Evolutionary conservation across 2,113 vertebrate species (phyloP).

Genomic region (Oenanthe melanoleuca): DNA sequence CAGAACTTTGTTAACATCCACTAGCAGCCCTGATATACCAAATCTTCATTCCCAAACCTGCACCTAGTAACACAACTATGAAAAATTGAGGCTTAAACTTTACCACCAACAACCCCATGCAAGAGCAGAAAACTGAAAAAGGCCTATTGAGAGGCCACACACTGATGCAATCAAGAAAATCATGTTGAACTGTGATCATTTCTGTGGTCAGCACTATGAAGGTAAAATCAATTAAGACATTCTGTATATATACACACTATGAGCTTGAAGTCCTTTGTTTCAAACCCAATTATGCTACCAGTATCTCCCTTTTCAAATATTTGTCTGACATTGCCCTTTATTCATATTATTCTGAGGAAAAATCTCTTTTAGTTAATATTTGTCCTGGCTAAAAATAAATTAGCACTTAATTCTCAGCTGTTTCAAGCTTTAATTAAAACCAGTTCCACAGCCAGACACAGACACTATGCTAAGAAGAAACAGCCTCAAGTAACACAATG

Average conservation of each 20-base stretch:
- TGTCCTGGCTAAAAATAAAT: slow-evolving; percentile 36
- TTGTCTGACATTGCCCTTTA: slow-evolving; percentile 12
- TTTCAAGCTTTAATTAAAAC: slow-evolving; percentile 63
- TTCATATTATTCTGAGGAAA: not conserved
- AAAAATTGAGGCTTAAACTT: not conserved
- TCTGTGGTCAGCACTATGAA: not conserved
- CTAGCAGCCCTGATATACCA: not conserved
- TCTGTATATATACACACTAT: not conserved
- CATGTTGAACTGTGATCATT: not conserved
- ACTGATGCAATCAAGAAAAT: not conserved
- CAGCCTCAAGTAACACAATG: slow-evolving; percentile 33
- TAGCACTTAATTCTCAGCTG: slow-evolving; percentile 11
- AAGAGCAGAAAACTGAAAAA: not conserved
- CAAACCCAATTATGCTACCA: not conserved
- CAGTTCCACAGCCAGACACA: slow-evolving; percentile 29
- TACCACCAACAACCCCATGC: not conserved
- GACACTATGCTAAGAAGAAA: slow-evolving; percentile 32
- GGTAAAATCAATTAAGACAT: not conserved
- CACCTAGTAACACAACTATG: not conserved
- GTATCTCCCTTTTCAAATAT: slow-evolving; percentile 20
- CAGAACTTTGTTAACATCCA: not conserved
- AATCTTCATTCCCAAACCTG: not conserved
- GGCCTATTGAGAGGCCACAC: not conserved
- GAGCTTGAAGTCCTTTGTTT: not conserved
- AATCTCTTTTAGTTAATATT: slow-evolving; percentile 29